Evolutionary conservation across 2,797 vertebrate genomes (phyloP).

Genomic region (Rallus crepitans): DNA sequence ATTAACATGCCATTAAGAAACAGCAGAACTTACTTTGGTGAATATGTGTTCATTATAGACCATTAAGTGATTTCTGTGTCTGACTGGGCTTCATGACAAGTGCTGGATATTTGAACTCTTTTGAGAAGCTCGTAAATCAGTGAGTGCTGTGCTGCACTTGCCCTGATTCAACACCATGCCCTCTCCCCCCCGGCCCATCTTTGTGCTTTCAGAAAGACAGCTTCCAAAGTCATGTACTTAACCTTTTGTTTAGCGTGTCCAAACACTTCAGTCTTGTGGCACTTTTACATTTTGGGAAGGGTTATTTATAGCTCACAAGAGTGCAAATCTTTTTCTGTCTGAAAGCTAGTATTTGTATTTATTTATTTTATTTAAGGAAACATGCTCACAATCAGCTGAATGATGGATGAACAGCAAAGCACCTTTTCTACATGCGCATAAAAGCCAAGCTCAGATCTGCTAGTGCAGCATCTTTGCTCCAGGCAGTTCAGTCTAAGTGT

Average conservation of each 20-base stretch:
- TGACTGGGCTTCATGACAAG: neutral
- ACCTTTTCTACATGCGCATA: neutral
- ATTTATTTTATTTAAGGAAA: slow-evolving; percentile 4
- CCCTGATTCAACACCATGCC: neutral
- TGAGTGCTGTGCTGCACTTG: neutral
- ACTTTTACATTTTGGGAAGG: neutral
- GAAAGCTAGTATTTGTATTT: neutral
- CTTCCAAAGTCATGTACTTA: neutral
- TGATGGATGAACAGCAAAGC: neutral
- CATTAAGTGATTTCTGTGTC: slow-evolving; percentile 6
- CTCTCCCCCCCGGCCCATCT: neutral
- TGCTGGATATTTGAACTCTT: neutral
- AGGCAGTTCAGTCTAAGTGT: neutral
- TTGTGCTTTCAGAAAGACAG: neutral
- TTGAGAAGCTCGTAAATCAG: slow-evolving; percentile 15
- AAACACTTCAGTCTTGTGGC: neutral
- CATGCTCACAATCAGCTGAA: neutral
- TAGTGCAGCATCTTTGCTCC: neutral
- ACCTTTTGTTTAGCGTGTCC: neutral
- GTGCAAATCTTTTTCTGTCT: neutral
- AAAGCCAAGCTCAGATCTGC: neutral
- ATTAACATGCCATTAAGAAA: neutral
- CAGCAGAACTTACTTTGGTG: neutral
- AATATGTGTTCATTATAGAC: neutral
- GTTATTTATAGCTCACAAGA: slow-evolving; percentile 14